Percentiles rank a stretch among this genome's conserved stretches.
Conservation (phyloP, 2,113 vertebrate species). For the Anguilla japonica region DNA sequence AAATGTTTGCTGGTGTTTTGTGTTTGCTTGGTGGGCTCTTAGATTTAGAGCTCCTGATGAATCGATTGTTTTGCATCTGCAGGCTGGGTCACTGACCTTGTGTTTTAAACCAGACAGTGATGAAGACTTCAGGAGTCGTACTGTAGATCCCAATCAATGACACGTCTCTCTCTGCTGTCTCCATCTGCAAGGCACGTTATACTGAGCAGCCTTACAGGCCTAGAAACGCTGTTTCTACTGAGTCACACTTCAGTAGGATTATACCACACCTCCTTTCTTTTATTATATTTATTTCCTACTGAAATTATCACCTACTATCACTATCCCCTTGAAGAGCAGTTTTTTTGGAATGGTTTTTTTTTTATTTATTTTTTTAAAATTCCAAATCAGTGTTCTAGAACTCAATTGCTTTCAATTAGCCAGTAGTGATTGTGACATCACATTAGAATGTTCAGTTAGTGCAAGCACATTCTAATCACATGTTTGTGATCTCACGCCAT, state of each 20-base stretch:
- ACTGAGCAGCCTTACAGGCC: neutral
- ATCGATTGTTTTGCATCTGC: conserved; percentile 18
- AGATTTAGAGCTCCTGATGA: conserved; percentile 22
- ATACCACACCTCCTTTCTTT: neutral
- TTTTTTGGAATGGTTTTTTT: too few species aligned
- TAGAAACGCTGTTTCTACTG: neutral
- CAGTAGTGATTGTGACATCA: too few species aligned
- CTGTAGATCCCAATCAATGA: neutral
- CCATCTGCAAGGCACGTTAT: neutral
- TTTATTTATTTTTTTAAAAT: too few species aligned
- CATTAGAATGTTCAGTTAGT: too few species aligned
- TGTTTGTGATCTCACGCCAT: too few species aligned
- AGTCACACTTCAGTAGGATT: neutral
- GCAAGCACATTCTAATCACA: too few species aligned
- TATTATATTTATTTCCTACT: neutral
- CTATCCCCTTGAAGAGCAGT: too few species aligned
- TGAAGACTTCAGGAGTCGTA: neutral
- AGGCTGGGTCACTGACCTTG: neutral
- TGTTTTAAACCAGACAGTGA: neutral
- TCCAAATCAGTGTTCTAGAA: too few species aligned
- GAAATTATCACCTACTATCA: too few species aligned
- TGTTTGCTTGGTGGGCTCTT: neutral
- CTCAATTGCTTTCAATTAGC: too few species aligned
- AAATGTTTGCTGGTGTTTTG: too few species aligned
- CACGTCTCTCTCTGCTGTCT: neutral